A percentile compares a stretch with the other conserved stretches of the same genome.
Conservation (phyloP, 2,797 vertebrate species). For the Sarcoramphus papa region DNA sequence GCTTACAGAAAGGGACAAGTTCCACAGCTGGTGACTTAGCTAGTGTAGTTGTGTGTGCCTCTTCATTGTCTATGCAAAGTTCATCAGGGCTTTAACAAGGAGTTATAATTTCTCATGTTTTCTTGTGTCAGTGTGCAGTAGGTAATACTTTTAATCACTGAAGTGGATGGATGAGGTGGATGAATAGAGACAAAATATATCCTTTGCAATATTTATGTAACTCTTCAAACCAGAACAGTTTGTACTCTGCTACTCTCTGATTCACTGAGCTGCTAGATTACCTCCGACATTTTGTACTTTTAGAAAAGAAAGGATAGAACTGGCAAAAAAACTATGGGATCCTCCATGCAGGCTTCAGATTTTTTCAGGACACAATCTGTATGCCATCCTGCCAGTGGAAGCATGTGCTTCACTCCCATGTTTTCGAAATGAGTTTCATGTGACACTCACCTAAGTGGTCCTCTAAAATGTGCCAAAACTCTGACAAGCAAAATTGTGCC, state of each 20-base stretch:
- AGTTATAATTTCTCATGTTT: neutral
- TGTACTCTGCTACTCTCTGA: neutral
- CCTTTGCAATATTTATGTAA: neutral
- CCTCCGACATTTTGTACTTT: neutral
- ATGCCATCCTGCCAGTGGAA: neutral
- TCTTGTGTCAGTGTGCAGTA: neutral
- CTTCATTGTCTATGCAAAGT: neutral
- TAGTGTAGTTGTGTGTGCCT: neutral
- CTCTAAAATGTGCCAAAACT: neutral
- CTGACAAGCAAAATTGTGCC: neutral
- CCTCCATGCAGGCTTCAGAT: neutral
- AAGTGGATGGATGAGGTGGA: neutral
- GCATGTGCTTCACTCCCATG: neutral
- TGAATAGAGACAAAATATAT: neutral
- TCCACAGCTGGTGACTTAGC: neutral
- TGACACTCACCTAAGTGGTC: neutral
- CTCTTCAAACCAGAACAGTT: neutral
- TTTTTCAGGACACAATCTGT: neutral
- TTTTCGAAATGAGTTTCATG: neutral
- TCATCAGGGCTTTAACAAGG: neutral
- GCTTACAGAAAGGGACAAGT: neutral
- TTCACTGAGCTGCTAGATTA: neutral
- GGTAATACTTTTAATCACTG: neutral
- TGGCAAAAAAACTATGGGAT: neutral
- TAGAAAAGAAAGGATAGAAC: neutral